phyloP scores from a whole-genome alignment of 2,888 invertebrate genomes.

The Mesopsocus fuscifrons region DNA sequence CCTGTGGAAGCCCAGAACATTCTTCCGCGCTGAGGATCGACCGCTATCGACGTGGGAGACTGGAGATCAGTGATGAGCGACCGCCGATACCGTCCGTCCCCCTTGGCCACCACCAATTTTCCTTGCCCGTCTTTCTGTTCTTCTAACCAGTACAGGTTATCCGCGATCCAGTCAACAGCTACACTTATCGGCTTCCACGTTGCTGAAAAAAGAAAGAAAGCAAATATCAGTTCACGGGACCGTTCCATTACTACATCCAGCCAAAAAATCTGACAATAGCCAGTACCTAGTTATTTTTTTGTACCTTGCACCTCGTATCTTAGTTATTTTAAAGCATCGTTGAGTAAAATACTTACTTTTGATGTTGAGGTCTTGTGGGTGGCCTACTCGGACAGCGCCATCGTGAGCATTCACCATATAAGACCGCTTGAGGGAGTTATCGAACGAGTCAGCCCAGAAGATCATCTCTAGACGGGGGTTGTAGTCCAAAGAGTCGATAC shows the following conservation, averaged over 20 bases:
- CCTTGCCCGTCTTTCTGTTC: conserved; percentile 22
- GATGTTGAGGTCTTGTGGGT: conserved; percentile 72
- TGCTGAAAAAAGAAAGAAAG: conserved; percentile 25
- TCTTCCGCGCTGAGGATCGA: conserved; percentile 68
- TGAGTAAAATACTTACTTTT: conserved; percentile 34
- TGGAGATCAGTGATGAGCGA: conserved; percentile 58
- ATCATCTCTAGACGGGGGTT: conserved; percentile 67
- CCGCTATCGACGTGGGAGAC: conserved; percentile 69
- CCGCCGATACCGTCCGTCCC: conserved; percentile 75
- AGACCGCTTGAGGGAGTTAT: conserved; percentile 77
- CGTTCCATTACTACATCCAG: too few species aligned
- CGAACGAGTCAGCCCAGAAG: conserved; percentile 91
- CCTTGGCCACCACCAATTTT: conserved; percentile 63
- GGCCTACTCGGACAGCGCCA: conserved; percentile 61
- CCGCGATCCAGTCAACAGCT: conserved; percentile 85
- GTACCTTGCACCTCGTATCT: too few species aligned
- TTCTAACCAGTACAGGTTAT: conserved; percentile 90
- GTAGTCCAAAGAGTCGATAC: conserved; percentile 82
- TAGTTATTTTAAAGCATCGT: too few species aligned
- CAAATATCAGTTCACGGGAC: conserved; percentile 2
- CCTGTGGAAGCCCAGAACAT: conserved; percentile 61
- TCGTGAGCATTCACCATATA: conserved; percentile 66
- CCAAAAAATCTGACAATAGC: too few species aligned
- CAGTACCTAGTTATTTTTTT: too few species aligned
- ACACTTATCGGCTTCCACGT: conserved; percentile 72